Evolutionary conservation across 53 echinoderm and acorn worm species (phyloP), one percentile per base, ranked within the genome.

Genomic region (Henricia sp.): DNA sequence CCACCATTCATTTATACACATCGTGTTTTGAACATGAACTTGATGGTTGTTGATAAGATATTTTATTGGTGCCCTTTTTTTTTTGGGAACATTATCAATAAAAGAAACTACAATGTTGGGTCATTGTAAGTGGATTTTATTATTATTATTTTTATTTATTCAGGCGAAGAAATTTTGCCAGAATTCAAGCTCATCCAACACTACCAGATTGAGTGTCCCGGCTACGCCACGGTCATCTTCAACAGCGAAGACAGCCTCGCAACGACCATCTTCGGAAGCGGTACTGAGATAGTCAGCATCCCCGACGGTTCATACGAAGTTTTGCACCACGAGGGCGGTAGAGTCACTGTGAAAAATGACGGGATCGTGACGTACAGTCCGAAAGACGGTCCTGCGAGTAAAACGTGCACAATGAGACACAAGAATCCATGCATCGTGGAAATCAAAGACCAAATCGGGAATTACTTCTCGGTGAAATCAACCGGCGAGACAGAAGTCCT

Each of bases 181-280:
- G 50, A 64, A 36, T 57, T 88, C 2, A 76, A 88, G 68, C 40
- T 82, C 29, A 88, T 97, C 50, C 80, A 83, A 50, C 93, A 97
- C 36, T 92, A 92, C 68, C 94, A 92, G 77, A 88, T 97, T 1
- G 97, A 97, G 56, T 97, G 97, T 67, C 84, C 84, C 4, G 97
- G 94, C 30, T 97, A 92, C 40, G 97, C 97, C 8, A 97, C 97
- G 14, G 92, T 97, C 70, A 97, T 97, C 64, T 92, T 92, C 86
- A 97, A 97, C 84, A 86, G 94, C 24, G 92, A 97, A 19, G 93
- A 94, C 66, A 94, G 92, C 68, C 83, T 97, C 43, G 94, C 97
- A 4, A 94, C 94, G 1, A 97, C 97, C 37, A 89, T 97, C 46
- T 97, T 97, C 52, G 94, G 94, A 29, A 97, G 90, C 53, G 97